These are phyloP conservation scores for Cremastobaeus sp. DNA, from an alignment of 2,888 invertebrate genomes.

Conservation along the genomic window DNA sequence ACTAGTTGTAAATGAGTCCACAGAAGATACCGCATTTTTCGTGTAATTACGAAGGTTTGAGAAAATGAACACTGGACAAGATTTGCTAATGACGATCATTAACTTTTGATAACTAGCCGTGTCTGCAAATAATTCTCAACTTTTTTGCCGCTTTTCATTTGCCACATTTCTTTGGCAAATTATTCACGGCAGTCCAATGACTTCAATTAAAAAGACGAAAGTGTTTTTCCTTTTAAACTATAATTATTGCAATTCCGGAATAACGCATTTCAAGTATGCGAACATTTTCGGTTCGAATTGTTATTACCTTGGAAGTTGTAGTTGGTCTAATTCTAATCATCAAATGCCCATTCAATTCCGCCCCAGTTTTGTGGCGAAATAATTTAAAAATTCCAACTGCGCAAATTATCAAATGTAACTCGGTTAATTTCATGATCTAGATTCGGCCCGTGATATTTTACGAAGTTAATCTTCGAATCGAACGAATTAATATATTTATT, in stretches of 20 bases:
- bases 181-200: too few relatives aligned
- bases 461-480: constrained; percentile 21
- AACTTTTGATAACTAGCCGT: constrained; percentile 1
- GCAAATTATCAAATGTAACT: constrained; percentile 17
- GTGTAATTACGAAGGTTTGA: constrained; percentile 12
- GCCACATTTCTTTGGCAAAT: neutral
- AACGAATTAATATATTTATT: too few relatives aligned
- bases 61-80: neutral
- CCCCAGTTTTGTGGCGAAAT: too few relatives aligned
- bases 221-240: too few relatives aligned
- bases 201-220: too few relatives aligned
- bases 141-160: neutral
- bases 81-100: constrained; percentile 18
- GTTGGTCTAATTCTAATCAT: too few relatives aligned
- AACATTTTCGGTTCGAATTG: too few relatives aligned
- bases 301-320: too few relatives aligned
- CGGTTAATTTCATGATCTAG: constrained; percentile 23
- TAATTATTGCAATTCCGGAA: too few relatives aligned
- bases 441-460: constrained; percentile 35
- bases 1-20: constrained; percentile 15
- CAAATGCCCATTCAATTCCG: too few relatives aligned
- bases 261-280: too few relatives aligned
- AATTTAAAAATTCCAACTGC: too few relatives aligned
- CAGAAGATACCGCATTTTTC: constrained; percentile 4
- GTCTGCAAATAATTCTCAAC: constrained; percentile 6